Conservation (phyloP, 2,797 vertebrate genomes). For the Xerus rutilus region DNA sequence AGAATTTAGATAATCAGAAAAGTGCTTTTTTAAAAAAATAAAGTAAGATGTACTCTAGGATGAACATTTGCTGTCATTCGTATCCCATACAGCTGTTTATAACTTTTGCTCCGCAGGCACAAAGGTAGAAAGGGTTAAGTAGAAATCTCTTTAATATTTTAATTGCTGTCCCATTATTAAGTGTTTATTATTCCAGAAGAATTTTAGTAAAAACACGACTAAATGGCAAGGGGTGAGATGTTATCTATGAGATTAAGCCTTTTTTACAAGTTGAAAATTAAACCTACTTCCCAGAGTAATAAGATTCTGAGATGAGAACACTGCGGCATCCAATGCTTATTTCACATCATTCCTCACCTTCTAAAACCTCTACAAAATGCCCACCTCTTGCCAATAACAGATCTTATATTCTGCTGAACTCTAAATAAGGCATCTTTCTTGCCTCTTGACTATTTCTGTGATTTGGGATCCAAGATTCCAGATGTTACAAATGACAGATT, state of each 20-base stretch:
- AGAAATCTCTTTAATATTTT: not conserved
- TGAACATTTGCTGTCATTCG: not conserved
- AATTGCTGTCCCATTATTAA: constrained; percentile 27
- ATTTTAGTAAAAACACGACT: constrained; percentile 38
- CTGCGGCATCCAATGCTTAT: not conserved
- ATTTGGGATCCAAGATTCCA: constrained; percentile 64
- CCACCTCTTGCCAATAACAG: not conserved
- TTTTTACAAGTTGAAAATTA: constrained; percentile 5
- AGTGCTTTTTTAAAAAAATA: not conserved
- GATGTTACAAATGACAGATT: constrained; percentile 61
- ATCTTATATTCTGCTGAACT: not conserved
- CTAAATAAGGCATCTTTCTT: constrained; percentile 16
- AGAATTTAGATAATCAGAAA: constrained; percentile 63
- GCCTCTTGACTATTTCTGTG: constrained; percentile 49
- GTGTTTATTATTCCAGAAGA: constrained; percentile 29
- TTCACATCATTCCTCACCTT: not conserved
- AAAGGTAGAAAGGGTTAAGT: not conserved
- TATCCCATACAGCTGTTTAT: not conserved
- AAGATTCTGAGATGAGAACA: not conserved
- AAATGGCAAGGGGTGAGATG: not conserved
- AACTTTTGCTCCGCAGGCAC: not conserved
- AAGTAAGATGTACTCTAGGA: not conserved
- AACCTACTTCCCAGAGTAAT: not conserved
- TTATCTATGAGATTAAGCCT: not conserved
- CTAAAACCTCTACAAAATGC: not conserved